These are phyloP conservation scores for Hyposmocoma kahamanoa DNA, from an alignment of 1,140 invertebrate species.

Conservation along the genomic window DNA sequence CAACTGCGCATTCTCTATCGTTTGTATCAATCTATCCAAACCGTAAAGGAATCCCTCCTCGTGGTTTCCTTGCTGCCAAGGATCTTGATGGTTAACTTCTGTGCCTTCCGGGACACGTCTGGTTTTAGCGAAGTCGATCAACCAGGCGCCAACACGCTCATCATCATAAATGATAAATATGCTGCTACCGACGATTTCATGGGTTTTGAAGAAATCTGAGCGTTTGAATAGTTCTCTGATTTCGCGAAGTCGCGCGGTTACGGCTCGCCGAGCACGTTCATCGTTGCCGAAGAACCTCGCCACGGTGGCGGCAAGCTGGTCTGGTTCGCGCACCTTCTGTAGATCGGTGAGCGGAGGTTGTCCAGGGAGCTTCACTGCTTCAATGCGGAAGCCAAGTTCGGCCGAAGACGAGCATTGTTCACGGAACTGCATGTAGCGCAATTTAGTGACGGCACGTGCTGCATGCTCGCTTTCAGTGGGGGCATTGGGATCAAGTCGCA, in stretches of 20 bases:
- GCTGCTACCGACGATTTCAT: constrained; percentile 96
- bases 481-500: constrained; percentile 90
- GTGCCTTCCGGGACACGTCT: constrained; percentile 81
- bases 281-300: constrained; percentile 83
- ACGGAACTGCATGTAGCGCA: constrained; percentile 96
- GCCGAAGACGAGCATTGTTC: constrained; percentile 95
- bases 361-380: constrained; percentile 92
- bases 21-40: constrained; percentile 86
- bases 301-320: constrained; percentile 87
- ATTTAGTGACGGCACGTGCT: constrained; percentile 88
- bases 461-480: constrained; percentile 89
- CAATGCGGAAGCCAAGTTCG: constrained; percentile 94
- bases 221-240: constrained; percentile 87
- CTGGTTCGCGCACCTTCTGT: constrained; percentile 83
- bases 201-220: constrained; percentile 90
- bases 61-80: constrained; percentile 93
- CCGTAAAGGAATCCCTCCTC: constrained; percentile 96
- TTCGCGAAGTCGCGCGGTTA: constrained; percentile 84
- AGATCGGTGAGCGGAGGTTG: constrained; percentile 83
- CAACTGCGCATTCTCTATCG: constrained; percentile 52
- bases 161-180: constrained; percentile 95
- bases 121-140: constrained; percentile 98
- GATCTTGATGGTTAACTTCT: constrained; percentile 82
- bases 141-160: constrained; percentile 90
- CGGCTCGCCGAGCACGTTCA: constrained; percentile 78